These are phyloP conservation scores for Sisor rabdophorus DNA, from an alignment of 2,113 vertebrate species.

Conservation along the genomic window DNA sequence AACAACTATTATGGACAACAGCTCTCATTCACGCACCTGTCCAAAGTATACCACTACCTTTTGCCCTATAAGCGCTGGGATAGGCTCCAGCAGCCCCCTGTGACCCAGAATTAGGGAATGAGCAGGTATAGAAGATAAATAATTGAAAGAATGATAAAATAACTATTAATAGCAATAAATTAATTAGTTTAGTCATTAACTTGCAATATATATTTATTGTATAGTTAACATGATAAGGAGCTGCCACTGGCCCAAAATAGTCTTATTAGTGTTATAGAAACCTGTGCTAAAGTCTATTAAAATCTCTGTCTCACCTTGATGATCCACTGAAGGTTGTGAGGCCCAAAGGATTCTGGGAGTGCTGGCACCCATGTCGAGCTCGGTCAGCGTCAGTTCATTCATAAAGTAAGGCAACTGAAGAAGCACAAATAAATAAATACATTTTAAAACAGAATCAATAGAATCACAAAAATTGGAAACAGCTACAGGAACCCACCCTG, in stretches of 20 bases:
- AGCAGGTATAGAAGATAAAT: no score
- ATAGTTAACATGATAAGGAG: background rate
- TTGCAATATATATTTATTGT: background rate
- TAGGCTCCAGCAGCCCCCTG: no score
- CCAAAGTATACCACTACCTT: no score
- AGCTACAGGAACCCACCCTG: conserved; percentile 73
- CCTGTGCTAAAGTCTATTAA: background rate
- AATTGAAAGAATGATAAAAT: no score
- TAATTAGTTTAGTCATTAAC: background rate
- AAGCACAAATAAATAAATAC: background rate
- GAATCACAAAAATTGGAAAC: background rate
- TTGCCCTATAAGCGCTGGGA: no score
- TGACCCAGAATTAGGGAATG: no score
- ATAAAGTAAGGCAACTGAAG: conserved; percentile 93
- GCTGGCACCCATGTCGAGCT: conserved; percentile 94
- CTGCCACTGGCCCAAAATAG: background rate
- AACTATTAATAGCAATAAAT: no score
- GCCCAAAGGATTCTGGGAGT: conserved; percentile 91
- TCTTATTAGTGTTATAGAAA: background rate
- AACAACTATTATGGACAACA: no score
- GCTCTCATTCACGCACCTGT: no score
- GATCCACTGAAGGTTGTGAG: conserved; percentile 87
- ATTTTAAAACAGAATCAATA: background rate
- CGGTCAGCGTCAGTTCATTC: conserved; percentile 95
- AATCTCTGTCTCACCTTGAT: conserved; percentile 79